phyloP scores from a whole-genome alignment of 2,113 vertebrate species.

The Microtus pennsylvanicus region DNA sequence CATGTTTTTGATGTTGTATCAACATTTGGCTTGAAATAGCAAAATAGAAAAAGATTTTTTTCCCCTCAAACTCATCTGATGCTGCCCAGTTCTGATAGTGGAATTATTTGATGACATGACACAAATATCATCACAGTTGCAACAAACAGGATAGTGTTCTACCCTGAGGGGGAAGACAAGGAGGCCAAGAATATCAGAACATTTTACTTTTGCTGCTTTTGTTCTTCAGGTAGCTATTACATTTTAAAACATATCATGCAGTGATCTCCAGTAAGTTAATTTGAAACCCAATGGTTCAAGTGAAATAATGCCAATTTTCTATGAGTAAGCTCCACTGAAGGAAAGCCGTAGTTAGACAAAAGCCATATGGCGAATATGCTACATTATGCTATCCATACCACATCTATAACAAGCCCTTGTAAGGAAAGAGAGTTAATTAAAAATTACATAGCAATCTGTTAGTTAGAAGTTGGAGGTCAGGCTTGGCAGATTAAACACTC shows the following conservation, averaged over 20 bases:
- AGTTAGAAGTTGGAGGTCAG: constrained; percentile 52
- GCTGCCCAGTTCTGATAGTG: constrained; percentile 37
- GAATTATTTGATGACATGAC: not conserved
- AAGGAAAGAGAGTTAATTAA: constrained; percentile 61
- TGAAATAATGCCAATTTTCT: not conserved
- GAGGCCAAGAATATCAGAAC: constrained; percentile 49
- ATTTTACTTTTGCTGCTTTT: constrained; percentile 42
- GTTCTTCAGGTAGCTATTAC: not conserved
- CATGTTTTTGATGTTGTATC: not conserved
- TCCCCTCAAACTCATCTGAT: not conserved
- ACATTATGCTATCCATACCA: not conserved
- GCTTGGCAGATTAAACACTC: constrained; percentile 14
- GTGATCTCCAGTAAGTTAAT: not conserved
- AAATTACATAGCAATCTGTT: constrained; percentile 56
- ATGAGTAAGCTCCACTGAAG: not conserved
- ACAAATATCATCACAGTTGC: constrained; percentile 54
- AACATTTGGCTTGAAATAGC: not conserved
- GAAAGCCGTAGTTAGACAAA: not conserved
- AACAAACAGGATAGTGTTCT: constrained; percentile 57
- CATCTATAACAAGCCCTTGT: not conserved
- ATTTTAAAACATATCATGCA: constrained; percentile 38
- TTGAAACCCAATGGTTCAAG: not conserved
- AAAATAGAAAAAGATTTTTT: not conserved
- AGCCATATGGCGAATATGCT: constrained; percentile 6
- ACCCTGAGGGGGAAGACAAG: not conserved